Base-by-base conservation (phyloP, 37 sponge, comb jelly and placozoan genomes). In the Dysidea cf. avara region DNA sequence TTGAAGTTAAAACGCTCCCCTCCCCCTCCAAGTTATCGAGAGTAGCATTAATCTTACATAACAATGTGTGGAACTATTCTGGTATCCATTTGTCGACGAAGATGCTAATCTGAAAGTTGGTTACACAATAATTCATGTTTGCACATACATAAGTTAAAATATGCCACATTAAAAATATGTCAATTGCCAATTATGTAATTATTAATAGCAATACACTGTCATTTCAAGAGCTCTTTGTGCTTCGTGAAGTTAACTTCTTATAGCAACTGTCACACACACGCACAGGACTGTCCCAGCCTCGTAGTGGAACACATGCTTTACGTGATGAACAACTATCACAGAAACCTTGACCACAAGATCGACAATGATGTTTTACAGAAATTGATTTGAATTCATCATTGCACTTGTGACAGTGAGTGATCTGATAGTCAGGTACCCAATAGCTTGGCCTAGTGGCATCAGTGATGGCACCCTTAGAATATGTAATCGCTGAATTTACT, bases 211-310 rank as follows among this genome's bases (percentile, higher is more conserved):
- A n/a, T n/a, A n/a, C n/a, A n/a, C n/a, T n/a, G n/a, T n/a, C n/a
- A n/a, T n/a, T n/a, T n/a, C n/a, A n/a, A n/a, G n/a, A n/a, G n/a
- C n/a, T n/a, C n/a, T 43, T 43, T 12, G 46, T 43, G 46, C 9
- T 43, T 43, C 5, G 46, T 12, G 46, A 43, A 43, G 46, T 43
- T 43, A 43, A 9, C 9, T 43, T 59, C 46, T 70, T 56, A 5
- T 64, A 77, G 56, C 96, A 96, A 0, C 46, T 46, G 75, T 96
- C 92, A 82, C 96, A 96, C 53, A 92, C 90, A 14, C 96, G 77
- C 17, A 92, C 92, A 0, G 89, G 90, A 65, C 84, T 62, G 62
- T 85, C 83, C 96, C 96, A 96, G n/a, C 96, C 96, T 68, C 88
- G 72, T 32, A 70, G 74, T n/a, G 95, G 95, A 2, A 94, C 91